These are phyloP conservation scores for Thecophora atra DNA, from an alignment of 2,888 invertebrate genomes.

Conservation along the genomic window DNA sequence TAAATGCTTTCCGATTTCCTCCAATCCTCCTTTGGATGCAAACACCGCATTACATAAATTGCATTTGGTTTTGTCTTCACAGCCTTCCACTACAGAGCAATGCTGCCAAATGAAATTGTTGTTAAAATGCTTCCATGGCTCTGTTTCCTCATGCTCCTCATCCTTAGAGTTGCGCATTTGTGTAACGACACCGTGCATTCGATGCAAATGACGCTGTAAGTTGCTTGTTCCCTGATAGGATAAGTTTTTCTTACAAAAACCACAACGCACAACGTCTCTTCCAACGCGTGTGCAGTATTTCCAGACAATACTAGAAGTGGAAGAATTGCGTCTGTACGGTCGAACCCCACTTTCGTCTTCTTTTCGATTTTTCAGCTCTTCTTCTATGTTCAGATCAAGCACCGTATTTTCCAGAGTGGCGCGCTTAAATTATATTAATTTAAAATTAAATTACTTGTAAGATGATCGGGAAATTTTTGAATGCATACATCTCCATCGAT, in stretches of 20 bases:
- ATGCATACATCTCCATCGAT: slow-evolving; percentile 35
- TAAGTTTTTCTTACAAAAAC: slow-evolving; percentile 53
- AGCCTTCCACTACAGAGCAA: slow-evolving; percentile 40
- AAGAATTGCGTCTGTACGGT: slow-evolving; percentile 39
- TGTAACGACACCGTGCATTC: slow-evolving; percentile 55
- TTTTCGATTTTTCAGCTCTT: not conserved
- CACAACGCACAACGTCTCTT: slow-evolving; percentile 52
- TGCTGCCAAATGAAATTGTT: slow-evolving; percentile 47
- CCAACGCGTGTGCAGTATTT: slow-evolving; percentile 52
- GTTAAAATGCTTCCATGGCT: slow-evolving; percentile 37
- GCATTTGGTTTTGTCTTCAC: slow-evolving; percentile 46
- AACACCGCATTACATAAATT: slow-evolving; percentile 53
- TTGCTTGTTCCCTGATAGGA: slow-evolving; percentile 58
- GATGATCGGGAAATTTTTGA: not conserved
- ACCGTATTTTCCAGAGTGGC: slow-evolving; percentile 6
- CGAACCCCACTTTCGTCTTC: slow-evolving; percentile 31
- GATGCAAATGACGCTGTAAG: slow-evolving; percentile 55
- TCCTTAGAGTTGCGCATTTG: slow-evolving; percentile 43
- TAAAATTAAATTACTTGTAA: not conserved
- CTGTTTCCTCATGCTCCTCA: slow-evolving; percentile 36
- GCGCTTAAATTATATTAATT: slow-evolving; percentile 8
- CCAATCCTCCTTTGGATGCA: slow-evolving; percentile 46
- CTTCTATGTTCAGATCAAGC: slow-evolving; percentile 8
- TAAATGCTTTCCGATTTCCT: slow-evolving; percentile 47
- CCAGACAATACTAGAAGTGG: slow-evolving; percentile 52